These are phyloP conservation scores for Melanocharis versteri DNA, from an alignment of 2,113 vertebrate species.

Conservation along the genomic window DNA sequence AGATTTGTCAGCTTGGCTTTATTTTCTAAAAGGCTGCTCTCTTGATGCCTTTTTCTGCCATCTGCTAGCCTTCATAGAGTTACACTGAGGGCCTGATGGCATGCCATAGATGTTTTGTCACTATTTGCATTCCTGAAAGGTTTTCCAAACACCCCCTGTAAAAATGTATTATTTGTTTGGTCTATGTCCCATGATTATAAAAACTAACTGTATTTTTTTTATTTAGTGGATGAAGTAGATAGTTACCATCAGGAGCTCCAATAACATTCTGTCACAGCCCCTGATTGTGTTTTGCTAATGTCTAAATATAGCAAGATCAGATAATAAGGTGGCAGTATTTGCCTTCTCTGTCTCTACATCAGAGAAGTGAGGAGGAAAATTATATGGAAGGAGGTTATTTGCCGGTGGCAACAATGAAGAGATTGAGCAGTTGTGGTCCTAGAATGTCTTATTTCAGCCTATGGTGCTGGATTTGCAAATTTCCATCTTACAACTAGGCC, in stretches of 20 bases:
- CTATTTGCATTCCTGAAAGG: background rate
- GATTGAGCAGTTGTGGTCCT: background rate
- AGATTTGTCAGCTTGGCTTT: conserved; percentile 1
- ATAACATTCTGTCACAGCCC: background rate
- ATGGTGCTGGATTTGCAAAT: background rate
- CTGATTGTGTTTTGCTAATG: background rate
- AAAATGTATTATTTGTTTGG: background rate
- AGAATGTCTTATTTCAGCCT: background rate
- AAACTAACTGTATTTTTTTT: background rate
- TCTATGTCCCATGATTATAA: background rate
- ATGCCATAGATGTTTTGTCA: background rate
- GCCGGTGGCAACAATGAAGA: background rate
- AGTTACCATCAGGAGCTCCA: background rate
- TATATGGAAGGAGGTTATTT: background rate
- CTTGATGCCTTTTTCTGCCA: background rate
- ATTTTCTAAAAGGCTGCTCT: background rate
- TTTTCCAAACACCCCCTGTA: background rate
- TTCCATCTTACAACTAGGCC: background rate
- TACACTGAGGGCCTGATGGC: background rate
- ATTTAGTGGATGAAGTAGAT: background rate
- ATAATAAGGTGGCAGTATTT: background rate
- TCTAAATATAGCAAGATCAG: background rate
- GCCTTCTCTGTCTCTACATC: background rate
- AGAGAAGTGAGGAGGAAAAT: background rate
- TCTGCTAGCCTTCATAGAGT: background rate